A percentile compares a stretch with the other conserved stretches of the same genome.
These are phyloP conservation scores for Caenorhabditis sulstoni DNA, from an alignment of 2,888 invertebrate species.

Conservation along the genomic window DNA sequence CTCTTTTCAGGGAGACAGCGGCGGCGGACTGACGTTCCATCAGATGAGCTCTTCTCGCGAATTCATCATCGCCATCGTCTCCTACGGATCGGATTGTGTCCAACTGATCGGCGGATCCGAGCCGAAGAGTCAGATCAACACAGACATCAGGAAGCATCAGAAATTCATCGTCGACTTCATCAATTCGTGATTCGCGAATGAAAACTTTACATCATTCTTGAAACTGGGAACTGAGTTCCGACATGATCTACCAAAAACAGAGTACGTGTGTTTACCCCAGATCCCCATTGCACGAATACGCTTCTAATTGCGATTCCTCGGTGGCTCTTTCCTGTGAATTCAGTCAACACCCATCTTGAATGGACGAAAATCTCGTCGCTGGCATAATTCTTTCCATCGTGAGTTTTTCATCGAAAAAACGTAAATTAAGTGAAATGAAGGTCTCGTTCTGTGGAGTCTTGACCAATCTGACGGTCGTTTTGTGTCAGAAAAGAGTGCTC, in stretches of 20 bases:
- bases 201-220: background rate
- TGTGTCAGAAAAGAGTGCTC: constrained; percentile 22
- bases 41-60: constrained; percentile 3
- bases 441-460: constrained; percentile 21
- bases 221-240: too few relatives aligned
- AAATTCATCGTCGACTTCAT: constrained; percentile 48
- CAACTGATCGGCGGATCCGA: constrained; percentile 28
- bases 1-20: constrained; percentile 51
- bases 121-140: constrained; percentile 51
- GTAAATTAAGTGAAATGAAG: background rate
- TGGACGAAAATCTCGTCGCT: constrained; percentile 20
- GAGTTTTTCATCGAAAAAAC: background rate
- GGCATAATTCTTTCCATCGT: constrained; percentile 28
- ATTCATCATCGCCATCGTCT: constrained; percentile 44
- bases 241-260: too few relatives aligned
- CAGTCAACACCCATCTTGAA: background rate
- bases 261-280: background rate
- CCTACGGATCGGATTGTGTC: constrained; percentile 52
- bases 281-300: too few relatives aligned
- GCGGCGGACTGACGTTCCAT: constrained; percentile 52
- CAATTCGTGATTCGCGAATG: constrained; percentile 6
- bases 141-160: constrained; percentile 43
- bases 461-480: constrained; percentile 33
- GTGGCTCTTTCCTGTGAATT: too few relatives aligned
- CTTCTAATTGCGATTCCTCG: too few relatives aligned